Evolutionary conservation across 2,113 vertebrate genomes (phyloP).

Genomic region (Capricornis sumatraensis): DNA sequence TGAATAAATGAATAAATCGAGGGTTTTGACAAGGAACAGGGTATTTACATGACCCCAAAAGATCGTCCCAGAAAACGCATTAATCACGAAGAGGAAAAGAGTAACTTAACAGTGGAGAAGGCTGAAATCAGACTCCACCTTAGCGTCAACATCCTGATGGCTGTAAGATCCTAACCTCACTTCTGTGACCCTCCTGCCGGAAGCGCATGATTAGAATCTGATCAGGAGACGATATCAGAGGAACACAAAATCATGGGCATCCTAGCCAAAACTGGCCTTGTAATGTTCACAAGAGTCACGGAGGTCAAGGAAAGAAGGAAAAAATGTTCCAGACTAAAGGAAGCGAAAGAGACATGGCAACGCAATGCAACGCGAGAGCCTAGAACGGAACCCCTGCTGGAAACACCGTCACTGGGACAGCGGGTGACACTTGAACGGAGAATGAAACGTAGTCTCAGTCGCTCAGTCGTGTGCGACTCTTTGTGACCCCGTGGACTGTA

Average conservation of each 20-base stretch:
- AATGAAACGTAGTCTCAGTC: not conserved
- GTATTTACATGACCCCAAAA: not conserved
- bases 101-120: not conserved
- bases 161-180: not conserved
- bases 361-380: no score
- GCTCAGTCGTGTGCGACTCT: not conserved
- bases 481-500: not conserved
- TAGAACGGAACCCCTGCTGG: not conserved
- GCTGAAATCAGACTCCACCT: not conserved
- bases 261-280: not conserved
- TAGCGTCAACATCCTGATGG: no score
- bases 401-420: not conserved
- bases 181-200: not conserved
- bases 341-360: not conserved
- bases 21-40: not conserved
- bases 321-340: not conserved
- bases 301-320: not conserved
- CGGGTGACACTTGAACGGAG: not conserved
- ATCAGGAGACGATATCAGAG: not conserved
- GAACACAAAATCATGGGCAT: no score
- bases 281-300: not conserved
- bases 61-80: not conserved
- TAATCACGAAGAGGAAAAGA: not conserved
- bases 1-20: not conserved
- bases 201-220: fast-evolving